Percentiles rank a stretch among this genome's conserved stretches.
Conservation (phyloP, 2,797 vertebrate species). For the Pteronotus mesoamericanus region DNA sequence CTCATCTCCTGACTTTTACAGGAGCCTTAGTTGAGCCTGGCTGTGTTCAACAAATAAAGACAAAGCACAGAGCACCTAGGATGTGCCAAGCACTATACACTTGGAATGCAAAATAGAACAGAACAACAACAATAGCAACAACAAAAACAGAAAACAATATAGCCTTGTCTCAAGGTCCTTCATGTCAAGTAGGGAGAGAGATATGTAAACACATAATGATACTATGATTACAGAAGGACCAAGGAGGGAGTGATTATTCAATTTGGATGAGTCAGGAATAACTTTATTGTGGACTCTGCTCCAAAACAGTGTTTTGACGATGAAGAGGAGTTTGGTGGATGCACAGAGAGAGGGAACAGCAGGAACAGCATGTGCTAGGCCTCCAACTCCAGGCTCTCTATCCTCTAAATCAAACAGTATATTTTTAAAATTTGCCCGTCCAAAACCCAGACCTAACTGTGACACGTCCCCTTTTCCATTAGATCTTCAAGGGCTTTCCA, state of each 20-base stretch:
- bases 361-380: background rate
- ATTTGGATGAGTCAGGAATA: background rate
- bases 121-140: background rate
- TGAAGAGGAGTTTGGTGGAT: background rate
- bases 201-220: background rate
- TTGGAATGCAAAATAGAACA: background rate
- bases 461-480: background rate
- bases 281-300: background rate
- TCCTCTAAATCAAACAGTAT: background rate
- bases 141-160: background rate
- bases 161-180: background rate
- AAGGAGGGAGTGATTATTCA: background rate
- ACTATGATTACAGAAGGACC: background rate
- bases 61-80: background rate
- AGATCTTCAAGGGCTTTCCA: background rate
- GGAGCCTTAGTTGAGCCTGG: background rate
- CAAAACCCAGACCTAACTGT: background rate
- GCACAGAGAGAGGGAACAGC: background rate
- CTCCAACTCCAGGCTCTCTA: background rate
- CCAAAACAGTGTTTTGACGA: background rate
- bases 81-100: background rate
- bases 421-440: background rate
- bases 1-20: background rate
- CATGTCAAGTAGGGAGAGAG: background rate
- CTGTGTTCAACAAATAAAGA: background rate